Percentiles rank a stretch among this genome's conserved stretches.
These are phyloP conservation scores for Peromyscus maniculatus DNA, from an alignment of 2,113 vertebrate species.

Conservation along the genomic window DNA sequence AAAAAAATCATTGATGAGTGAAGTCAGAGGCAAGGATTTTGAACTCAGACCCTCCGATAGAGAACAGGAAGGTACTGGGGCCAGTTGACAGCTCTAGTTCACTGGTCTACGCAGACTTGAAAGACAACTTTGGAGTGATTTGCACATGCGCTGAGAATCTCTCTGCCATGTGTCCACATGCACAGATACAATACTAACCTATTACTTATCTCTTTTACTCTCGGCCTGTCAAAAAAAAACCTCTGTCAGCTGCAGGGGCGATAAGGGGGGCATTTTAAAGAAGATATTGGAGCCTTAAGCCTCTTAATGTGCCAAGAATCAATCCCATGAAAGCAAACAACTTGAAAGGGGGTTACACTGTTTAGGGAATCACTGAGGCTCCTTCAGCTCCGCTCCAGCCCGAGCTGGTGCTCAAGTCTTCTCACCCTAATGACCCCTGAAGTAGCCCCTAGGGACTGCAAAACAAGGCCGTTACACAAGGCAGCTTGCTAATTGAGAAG, in stretches of 20 bases:
- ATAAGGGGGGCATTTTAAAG: constrained; percentile 88
- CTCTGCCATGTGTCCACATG: constrained; percentile 68
- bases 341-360: constrained; percentile 84
- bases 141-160: fast-evolving
- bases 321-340: constrained; percentile 88
- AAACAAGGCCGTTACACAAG: constrained; percentile 92
- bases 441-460: constrained; percentile 84
- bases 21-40: constrained; percentile 37
- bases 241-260: constrained; percentile 83
- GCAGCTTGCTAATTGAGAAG: constrained; percentile 94
- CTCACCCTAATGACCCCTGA: constrained; percentile 86
- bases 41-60: neutral
- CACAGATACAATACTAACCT: constrained; percentile 84
- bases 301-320: constrained; percentile 88
- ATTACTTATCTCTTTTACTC: constrained; percentile 86
- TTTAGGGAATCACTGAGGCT: constrained; percentile 80
- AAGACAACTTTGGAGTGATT: constrained; percentile 59
- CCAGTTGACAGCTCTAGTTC: constrained; percentile 55
- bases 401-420: constrained; percentile 78
- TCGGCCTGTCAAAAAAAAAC: constrained; percentile 76
- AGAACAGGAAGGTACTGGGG: constrained; percentile 8
- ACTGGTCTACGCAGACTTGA: constrained; percentile 41
- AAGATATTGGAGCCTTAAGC: constrained; percentile 86
- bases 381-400: constrained; percentile 44
- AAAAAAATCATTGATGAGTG: constrained; percentile 3